These are phyloP conservation scores for Molossus alvarezi DNA, from an alignment of 2,797 vertebrate species.

Conservation along the genomic window DNA sequence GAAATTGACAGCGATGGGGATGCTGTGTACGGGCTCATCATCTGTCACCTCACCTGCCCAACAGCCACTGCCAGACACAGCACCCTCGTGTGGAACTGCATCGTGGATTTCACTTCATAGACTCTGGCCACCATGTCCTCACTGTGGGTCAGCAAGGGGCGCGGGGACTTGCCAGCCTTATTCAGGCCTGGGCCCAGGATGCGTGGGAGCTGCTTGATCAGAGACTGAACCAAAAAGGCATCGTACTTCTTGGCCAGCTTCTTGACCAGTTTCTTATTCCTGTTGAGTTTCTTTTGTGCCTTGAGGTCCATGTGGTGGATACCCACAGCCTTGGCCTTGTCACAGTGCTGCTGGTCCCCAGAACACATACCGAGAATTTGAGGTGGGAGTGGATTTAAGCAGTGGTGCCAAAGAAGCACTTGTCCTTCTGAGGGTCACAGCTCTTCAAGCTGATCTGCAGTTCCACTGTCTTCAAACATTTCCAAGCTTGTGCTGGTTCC, in stretches of 20 bases:
- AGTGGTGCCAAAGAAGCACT: not conserved
- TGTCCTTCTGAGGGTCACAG: not conserved
- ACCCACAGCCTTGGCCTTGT: not conserved
- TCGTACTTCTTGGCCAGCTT: not conserved
- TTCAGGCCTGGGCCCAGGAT: not conserved
- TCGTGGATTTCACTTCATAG: not conserved
- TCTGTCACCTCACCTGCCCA: not conserved
- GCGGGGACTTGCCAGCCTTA: not conserved
- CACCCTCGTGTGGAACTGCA: not conserved
- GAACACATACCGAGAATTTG: not conserved
- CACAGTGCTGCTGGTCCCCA: not conserved
- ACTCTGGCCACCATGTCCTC: not conserved
- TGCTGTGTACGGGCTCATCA: not conserved
- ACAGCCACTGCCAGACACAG: not conserved
- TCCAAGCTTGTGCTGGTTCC: not conserved
- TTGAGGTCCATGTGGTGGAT: not conserved
- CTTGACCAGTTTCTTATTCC: not conserved
- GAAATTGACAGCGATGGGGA: not conserved
- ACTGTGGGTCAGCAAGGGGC: not conserved
- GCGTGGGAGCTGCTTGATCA: not conserved
- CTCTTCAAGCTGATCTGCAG: not conserved
- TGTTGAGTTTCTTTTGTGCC: not conserved
- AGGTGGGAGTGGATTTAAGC: not conserved
- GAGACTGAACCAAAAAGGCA: not conserved
- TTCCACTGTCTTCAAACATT: not conserved